A percentile compares a stretch with the other conserved stretches of the same genome.
phyloP scores from a whole-genome alignment of 1,140 invertebrate genomes.

The Reticulitermes speratus region DNA sequence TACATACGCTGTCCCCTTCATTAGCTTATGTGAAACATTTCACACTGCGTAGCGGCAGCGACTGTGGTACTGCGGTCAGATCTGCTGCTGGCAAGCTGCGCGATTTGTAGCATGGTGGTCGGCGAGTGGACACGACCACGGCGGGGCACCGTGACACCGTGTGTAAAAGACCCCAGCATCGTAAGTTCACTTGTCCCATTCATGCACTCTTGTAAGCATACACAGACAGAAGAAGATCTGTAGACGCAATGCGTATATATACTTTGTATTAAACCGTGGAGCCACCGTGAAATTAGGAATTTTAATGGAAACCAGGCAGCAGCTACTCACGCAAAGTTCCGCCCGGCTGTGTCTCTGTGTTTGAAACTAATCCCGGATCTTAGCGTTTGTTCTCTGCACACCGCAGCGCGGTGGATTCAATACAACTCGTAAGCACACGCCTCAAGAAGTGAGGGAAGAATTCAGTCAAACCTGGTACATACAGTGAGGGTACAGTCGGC shows the following conservation, averaged over 20 bases:
- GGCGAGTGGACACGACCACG: too few species aligned
- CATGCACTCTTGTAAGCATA: background rate
- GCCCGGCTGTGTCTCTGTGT: background rate
- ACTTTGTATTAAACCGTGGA: slow-evolving; percentile 16
- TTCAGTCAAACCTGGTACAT: background rate
- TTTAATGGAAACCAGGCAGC: slow-evolving; percentile 9
- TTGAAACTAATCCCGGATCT: slow-evolving; percentile 3
- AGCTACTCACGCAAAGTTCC: background rate
- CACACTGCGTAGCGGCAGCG: too few species aligned
- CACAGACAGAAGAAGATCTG: background rate
- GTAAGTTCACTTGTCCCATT: background rate
- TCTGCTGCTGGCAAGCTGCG: too few species aligned
- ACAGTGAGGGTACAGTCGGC: background rate
- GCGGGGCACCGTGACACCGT: too few species aligned
- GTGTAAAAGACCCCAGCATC: too few species aligned
- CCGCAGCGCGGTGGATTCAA: background rate
- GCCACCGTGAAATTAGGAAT: slow-evolving; percentile 11
- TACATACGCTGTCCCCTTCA: too few species aligned
- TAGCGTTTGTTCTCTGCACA: background rate
- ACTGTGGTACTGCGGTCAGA: too few species aligned
- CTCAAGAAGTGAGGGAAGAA: background rate
- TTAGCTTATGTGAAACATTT: too few species aligned
- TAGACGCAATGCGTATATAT: background rate
- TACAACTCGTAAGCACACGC: background rate
- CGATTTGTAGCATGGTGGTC: too few species aligned